Percentiles rank a stretch among this genome's conserved stretches.
Evolutionary conservation across 2,797 vertebrate genomes (phyloP).

Genomic region (Garrulus glandarius): DNA sequence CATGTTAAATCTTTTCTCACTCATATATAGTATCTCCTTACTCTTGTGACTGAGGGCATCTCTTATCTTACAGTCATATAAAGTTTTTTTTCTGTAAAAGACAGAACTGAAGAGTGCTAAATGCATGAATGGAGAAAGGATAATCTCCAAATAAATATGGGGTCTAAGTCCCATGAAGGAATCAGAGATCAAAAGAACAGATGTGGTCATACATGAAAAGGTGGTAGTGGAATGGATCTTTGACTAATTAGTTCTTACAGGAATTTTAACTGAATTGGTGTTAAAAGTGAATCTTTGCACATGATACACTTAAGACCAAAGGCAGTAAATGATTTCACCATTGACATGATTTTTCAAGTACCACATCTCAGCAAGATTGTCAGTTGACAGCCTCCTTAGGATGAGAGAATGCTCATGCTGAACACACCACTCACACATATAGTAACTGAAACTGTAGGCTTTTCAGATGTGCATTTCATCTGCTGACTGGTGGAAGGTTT

Average conservation of each 20-base stretch:
- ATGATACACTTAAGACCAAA: neutral
- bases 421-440: neutral
- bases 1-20: neutral
- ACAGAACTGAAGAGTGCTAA: neutral
- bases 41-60: neutral
- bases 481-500: neutral
- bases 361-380: neutral
- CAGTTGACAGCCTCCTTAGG: neutral
- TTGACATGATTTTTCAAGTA: neutral
- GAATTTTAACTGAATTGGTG: neutral
- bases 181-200: neutral
- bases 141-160: neutral
- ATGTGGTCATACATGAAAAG: neutral
- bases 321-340: neutral
- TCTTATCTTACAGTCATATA: neutral
- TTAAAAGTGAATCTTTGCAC: neutral
- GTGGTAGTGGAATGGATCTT: neutral
- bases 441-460: neutral
- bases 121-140: neutral
- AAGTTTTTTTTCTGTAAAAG: neutral
- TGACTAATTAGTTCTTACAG: neutral
- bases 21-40: neutral
- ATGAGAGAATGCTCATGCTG: neutral
- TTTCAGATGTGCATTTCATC: neutral
- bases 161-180: neutral